Percentiles rank a stretch among this genome's conserved stretches.
These are phyloP conservation scores for Trypoxylon attenuatum DNA, from an alignment of 2,888 invertebrate genomes.

Conservation along the genomic window DNA sequence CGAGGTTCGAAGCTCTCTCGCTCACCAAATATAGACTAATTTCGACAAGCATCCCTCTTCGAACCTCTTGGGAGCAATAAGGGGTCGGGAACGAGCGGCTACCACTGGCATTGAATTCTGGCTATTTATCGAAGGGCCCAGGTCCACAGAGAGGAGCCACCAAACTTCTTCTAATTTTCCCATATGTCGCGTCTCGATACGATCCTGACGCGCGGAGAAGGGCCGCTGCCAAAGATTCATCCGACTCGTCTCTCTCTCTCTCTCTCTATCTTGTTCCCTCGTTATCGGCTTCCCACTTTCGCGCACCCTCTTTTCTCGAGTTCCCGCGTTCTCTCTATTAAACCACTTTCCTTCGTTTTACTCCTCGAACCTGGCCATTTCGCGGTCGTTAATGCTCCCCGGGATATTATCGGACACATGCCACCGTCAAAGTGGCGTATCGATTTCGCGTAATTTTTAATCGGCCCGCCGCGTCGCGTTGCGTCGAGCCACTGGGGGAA, in stretches of 20 bases:
- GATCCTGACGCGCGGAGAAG: no score
- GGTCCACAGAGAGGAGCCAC: slow-evolving; percentile 48
- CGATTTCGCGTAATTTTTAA: no score
- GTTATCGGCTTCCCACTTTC: neutral
- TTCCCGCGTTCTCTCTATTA: no score
- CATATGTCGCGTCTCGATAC: slow-evolving; percentile 52
- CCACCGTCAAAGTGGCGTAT: no score
- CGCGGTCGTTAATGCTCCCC: no score
- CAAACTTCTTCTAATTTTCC: slow-evolving; percentile 67
- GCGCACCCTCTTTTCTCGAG: neutral
- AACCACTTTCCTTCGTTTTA: no score
- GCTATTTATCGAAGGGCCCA: slow-evolving; percentile 57
- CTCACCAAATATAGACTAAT: slow-evolving; percentile 69
- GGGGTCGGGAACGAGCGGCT: slow-evolving; percentile 47
- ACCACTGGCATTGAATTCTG: slow-evolving; percentile 65
- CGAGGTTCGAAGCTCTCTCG: slow-evolving; percentile 20
- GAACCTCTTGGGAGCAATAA: slow-evolving; percentile 67
- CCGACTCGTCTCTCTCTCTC: slow-evolving; percentile 1
- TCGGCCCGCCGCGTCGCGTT: no score
- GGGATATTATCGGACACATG: no score
- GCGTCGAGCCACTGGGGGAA: no score
- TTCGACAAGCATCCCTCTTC: slow-evolving; percentile 62
- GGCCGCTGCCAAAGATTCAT: slow-evolving; percentile 13
- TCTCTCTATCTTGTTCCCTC: neutral
- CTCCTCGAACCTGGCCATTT: no score